phyloP scores from a whole-genome alignment of 1,140 invertebrate species.

The Meloidogyne exigua region DNA sequence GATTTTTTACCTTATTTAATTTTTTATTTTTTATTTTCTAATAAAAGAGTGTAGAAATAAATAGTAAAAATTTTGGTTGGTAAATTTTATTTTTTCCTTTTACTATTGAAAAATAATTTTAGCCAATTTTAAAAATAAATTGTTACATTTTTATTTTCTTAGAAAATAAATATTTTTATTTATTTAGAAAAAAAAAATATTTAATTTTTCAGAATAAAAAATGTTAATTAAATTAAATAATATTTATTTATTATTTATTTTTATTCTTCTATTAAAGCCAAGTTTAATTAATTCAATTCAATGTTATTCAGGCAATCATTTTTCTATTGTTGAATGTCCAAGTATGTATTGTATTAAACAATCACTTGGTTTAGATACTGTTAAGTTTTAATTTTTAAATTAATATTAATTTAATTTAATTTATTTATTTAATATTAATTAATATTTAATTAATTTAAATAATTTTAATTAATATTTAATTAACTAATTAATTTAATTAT shows the following conservation, averaged over 20 bases:
- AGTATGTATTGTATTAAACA: slow-evolving; percentile 59
- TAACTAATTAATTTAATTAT: slow-evolving; percentile 14
- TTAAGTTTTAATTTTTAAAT: slow-evolving; percentile 22
- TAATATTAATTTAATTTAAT: not conserved
- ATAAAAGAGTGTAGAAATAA: not conserved
- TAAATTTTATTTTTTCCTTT: not conserved
- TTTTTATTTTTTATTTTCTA: not conserved
- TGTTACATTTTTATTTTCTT: not conserved
- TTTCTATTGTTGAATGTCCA: slow-evolving; percentile 61
- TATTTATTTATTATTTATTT: not conserved
- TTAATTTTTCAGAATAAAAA: not conserved
- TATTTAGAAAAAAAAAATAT: too few relatives aligned
- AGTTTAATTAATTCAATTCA: slow-evolving; percentile 40
- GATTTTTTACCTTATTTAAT: not conserved
- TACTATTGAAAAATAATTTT: not conserved
- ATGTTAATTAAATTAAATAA: not conserved
- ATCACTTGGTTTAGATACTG: slow-evolving; percentile 58
- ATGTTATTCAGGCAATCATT: slow-evolving; percentile 59
- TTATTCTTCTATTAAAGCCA: not conserved
- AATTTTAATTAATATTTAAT: slow-evolving; percentile 1
- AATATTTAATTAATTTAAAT: not conserved
- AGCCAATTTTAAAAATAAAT: not conserved
- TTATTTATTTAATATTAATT: slow-evolving; percentile 13
- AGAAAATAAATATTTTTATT: not conserved
- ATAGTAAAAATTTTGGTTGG: not conserved